Evolutionary conservation across 2,113 vertebrate species (phyloP), one percentile per base, ranked within the genome.

Genomic region (Sapayoa aenigma): DNA sequence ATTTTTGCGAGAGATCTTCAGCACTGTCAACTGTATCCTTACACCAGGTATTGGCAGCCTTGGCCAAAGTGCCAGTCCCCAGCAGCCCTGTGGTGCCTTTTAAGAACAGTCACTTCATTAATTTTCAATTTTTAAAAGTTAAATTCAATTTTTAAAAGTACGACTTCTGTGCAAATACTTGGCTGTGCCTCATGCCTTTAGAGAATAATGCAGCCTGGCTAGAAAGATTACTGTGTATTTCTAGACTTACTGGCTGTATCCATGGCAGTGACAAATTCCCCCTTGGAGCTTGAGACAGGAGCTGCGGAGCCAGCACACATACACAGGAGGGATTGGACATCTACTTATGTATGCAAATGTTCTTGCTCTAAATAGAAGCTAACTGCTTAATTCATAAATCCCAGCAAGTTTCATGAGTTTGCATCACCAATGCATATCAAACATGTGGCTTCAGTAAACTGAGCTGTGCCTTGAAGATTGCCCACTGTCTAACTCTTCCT

Each of bases 11-110:
- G 93, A 97, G 53, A 96, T 96, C 58, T 97, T 97, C 87, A 56
- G 49, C 47, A 84, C 79, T 5, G 97, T 97, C 79, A 62, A 97
- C 78, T 97, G 97, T 30, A 94, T 97, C 84, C 73, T 97, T 44
- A 97, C 97, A 78, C 97, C 97, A 97, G 97, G 97, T 97, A 95
- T 30, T 59, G 78, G 33, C 80, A 68, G 31, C 31, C 41, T 39
- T 42, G 31, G 58, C 62, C 41, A 20, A 73, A 69, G n/a, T 59
- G 53, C 39, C 46, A 46, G 25, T 74, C 56, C 39, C 72, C 15
- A 11, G 6, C 27, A 65, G 44, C 62, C 75, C 7, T 52, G 58
- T 39, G 39, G 44, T 89, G 52, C 53, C 14, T 77, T 62, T 81
- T 28, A 69, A 71, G 46, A 90, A 12, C 33, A 85, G 63, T 50